Percentiles rank a stretch among this genome's conserved stretches.
These are phyloP conservation scores for Ormia ochracea DNA, from an alignment of 2,888 invertebrate genomes.

Conservation along the genomic window DNA sequence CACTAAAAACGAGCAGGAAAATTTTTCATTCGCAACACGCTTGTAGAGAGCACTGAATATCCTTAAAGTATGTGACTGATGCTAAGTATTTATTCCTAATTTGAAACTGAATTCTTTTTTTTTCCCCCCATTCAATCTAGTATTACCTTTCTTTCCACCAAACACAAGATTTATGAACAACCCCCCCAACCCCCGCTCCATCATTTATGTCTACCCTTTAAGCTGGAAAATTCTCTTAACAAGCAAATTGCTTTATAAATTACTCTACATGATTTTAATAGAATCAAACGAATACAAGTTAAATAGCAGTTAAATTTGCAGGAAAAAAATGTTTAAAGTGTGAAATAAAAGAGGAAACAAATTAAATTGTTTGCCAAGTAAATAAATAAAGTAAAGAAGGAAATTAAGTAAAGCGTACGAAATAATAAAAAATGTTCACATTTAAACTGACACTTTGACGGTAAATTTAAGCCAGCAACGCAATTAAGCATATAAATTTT, in stretches of 20 bases:
- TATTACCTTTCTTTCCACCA: no score
- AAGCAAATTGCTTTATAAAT: constrained; percentile 27
- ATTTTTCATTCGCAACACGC: no score
- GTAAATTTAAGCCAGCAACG: constrained; percentile 30
- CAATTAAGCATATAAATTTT: constrained; percentile 1
- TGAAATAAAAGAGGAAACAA: constrained; percentile 8
- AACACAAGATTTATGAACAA: no score
- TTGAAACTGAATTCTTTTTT: no score
- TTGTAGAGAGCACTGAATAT: no score
- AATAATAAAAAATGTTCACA: neutral
- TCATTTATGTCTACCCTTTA: no score
- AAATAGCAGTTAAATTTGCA: neutral
- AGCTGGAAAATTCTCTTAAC: constrained; percentile 7
- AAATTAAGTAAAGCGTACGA: neutral
- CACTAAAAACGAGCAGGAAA: no score
- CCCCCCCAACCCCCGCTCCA: no score
- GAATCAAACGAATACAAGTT: neutral
- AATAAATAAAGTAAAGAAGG: neutral
- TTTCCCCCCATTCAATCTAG: no score
- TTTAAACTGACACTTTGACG: constrained; percentile 33
- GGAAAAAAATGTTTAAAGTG: neutral
- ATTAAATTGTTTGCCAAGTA: neutral
- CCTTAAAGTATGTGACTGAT: no score
- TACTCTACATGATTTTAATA: constrained; percentile 40
- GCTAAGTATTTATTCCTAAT: no score